These are phyloP conservation scores for Mohoua ochrocephala DNA, from an alignment of 2,113 vertebrate species.

Conservation along the genomic window DNA sequence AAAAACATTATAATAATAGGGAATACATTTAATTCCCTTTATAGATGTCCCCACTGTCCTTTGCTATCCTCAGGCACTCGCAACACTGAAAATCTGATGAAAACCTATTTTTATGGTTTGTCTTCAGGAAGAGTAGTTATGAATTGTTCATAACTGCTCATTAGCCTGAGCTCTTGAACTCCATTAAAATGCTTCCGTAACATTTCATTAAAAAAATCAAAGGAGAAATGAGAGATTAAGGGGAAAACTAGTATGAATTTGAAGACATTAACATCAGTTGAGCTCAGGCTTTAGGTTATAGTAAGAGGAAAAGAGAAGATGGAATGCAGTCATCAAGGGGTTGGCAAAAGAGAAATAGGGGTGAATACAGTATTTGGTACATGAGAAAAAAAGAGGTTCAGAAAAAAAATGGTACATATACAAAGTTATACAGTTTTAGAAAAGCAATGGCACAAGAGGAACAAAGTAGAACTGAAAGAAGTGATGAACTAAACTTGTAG, in stretches of 20 bases:
- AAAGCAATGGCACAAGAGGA: neutral
- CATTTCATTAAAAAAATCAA: neutral
- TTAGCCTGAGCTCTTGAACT: neutral
- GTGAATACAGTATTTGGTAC: neutral
- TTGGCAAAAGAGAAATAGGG: neutral
- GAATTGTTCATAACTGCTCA: neutral
- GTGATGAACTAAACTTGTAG: neutral
- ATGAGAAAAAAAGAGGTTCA: neutral
- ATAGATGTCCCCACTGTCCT: neutral
- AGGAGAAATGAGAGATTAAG: neutral
- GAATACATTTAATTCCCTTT: neutral
- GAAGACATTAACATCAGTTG: neutral
- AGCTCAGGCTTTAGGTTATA: neutral
- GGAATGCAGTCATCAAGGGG: neutral
- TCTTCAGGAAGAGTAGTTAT: neutral
- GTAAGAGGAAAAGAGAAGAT: neutral
- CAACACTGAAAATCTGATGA: neutral
- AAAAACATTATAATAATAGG: neutral
- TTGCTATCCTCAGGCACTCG: neutral
- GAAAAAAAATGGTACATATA: rapidly evolving
- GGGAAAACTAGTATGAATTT: neutral
- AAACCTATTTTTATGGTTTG: neutral
- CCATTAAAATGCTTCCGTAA: neutral
- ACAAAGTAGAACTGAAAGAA: neutral
- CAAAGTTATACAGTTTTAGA: neutral